Base-by-base conservation (phyloP, 2,888 invertebrate genomes). In the Trisateles emortualis region DNA sequence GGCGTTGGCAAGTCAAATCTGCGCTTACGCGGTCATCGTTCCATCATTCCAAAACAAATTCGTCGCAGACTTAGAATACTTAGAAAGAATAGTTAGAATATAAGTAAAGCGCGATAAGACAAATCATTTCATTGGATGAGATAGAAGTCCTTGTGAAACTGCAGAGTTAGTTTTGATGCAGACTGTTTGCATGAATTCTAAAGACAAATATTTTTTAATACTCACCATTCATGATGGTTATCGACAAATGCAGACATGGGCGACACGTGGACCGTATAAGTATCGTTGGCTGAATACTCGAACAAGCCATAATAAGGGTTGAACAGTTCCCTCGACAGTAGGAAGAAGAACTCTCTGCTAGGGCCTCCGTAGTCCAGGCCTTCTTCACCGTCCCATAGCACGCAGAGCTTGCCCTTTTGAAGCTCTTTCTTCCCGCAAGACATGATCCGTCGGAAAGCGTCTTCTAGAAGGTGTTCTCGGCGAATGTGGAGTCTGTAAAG, bases 271-370 rank as follows among this genome's bases (percentile, higher is more conserved):
- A 99, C 99, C 4, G 99, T 99, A 84, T 99, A 99, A 0, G 98
- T 98, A 81, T 99, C 99, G 82, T 98, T 98, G 40, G 99, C 99
- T 0, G 99, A 98, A 86, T 99, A 99, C 90, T 99, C 99, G 88
- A 99, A 99, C 55, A 99, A 94, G 0, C 99, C 99, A 78, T 99
- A 99, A 88, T 99, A 99, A 0, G 99, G 99, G 94, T 99, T 99
- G 92, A 99, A 99, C 8, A 99, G 94, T 84, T 99, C 98, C 47
- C 99, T 94, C 0, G 99, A 99, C n/a, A 99, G 93, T 22, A 99
- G 95, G 89, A 99, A 99, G 95, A 99, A 99, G 92, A 99, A 99
- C 91, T 99, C 99, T 22, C 99, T 94, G 9, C 98, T 98, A 1
- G 99, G 99, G 0, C 99, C 99, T 38, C 99, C 99, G 87, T 99